These are phyloP conservation scores for Phoeniculus purpureus DNA, from an alignment of 2,797 vertebrate genomes.

Conservation along the genomic window DNA sequence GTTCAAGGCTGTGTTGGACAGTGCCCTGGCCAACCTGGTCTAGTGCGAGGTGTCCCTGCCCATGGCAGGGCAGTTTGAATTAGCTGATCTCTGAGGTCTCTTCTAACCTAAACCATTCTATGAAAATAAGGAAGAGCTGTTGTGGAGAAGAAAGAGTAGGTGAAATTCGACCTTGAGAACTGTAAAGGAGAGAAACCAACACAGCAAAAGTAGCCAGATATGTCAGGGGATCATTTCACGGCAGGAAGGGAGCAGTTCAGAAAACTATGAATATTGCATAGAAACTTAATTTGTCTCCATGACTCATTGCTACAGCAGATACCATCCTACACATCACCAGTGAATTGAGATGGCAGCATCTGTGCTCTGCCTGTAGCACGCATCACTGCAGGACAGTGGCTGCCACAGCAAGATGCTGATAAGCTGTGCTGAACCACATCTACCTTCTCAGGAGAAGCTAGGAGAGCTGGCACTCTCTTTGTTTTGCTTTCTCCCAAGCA, in stretches of 20 bases:
- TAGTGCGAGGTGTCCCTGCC: no score
- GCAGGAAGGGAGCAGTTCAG: background rate
- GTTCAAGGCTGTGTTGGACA: no score
- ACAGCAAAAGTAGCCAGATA: background rate
- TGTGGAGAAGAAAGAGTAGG: background rate
- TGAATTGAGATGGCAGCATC: background rate
- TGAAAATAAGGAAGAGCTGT: background rate
- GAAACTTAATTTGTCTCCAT: background rate
- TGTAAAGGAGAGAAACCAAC: background rate
- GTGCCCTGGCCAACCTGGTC: no score
- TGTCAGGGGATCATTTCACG: background rate
- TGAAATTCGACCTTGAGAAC: background rate
- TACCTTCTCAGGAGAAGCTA: background rate
- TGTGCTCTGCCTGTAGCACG: accelerated
- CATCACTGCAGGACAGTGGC: accelerated
- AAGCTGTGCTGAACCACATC: background rate
- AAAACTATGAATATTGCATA: background rate
- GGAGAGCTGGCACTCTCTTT: accelerated
- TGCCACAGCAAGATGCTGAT: background rate
- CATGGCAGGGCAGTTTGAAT: no score
- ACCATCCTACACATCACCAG: background rate
- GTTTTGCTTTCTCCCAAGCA: background rate
- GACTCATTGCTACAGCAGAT: background rate
- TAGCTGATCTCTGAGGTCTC: no score
- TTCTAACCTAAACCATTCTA: no score